Evolutionary conservation across 1,140 invertebrate genomes (phyloP), one percentile per base, ranked within the genome.

Genomic region (Lasioglossum albipes): DNA sequence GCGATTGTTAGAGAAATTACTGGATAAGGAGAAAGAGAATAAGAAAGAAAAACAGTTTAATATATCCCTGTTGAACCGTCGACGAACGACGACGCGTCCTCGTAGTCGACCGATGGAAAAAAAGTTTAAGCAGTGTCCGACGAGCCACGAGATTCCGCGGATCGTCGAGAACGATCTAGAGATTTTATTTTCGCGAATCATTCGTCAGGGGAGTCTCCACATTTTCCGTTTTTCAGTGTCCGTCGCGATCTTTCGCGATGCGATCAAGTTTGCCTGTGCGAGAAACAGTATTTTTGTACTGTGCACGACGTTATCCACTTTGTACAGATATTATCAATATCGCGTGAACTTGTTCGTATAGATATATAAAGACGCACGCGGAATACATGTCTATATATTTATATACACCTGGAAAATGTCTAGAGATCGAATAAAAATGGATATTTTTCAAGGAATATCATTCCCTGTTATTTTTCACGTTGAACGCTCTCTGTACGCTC

Each of bases 361-460:
- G 62, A 57, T 57, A 57, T 20, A 57, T 57, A 52, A 2, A 52
- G 13, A 18, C 13, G 49, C 49, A 52, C 12, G 13, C 16, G 49
- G 49, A 52, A 52, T 52, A 52, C 16, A 52, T 57, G 20, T 57
- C 6, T 57, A 68, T 45, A 68, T 69, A 68, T 76, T 49, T 77
- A 75, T 70, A 77, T 71, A 70, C 31, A 59, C 59, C 27, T 45
- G 54, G n/a, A 20, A 69, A 80, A 66, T 83, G 52, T 83, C 74
- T 77, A 79, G 42, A 57, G 49, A 62, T 49, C 71, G 45, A 86
- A 86, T 83, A 80, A 86, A 36, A 86, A 62, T 62, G 65, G 36
- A 83, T 86, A 86, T 86, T 86, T 86, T 86, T 86, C 75, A 84
- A 83, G 69, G 79, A 84, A 54, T n/a, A n/a, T 13, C 10, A 52